A percentile compares a stretch with the other conserved stretches of the same genome.
Evolutionary conservation across 1,140 invertebrate species (phyloP).

Genomic region (Drosophila ercepeae): DNA sequence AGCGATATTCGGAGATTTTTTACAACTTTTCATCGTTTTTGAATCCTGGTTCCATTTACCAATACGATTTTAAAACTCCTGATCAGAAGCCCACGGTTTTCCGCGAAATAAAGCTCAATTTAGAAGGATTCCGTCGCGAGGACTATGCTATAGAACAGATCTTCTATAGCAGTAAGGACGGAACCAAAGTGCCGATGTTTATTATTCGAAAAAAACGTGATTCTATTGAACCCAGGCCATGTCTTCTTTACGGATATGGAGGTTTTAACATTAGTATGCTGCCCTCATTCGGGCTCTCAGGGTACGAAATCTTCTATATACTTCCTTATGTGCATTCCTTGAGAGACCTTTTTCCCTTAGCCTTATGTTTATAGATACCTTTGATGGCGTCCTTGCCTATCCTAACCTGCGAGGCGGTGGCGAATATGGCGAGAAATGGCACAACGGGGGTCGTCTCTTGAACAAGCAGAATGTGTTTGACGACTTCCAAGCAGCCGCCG

Average conservation of each 20-base stretch:
- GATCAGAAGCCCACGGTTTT: constrained; percentile 88
- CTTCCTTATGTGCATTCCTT: too few relatives aligned
- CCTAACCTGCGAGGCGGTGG: constrained; percentile 98
- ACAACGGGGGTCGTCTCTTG: constrained; percentile 94
- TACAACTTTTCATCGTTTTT: constrained; percentile 97
- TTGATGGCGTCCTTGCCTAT: constrained; percentile 94
- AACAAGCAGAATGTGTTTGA: constrained; percentile 99
- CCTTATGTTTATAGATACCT: constrained; percentile 95
- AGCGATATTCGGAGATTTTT: constrained; percentile 95
- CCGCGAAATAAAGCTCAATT: constrained; percentile 88
- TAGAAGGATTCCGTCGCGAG: constrained; percentile 92
- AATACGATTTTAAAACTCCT: constrained; percentile 90
- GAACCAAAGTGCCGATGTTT: constrained; percentile 98
- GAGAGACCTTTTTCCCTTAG: constrained; percentile 12
- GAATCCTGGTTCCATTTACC: constrained; percentile 94
- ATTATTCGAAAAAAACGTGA: constrained; percentile 93
- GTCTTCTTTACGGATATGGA: constrained; percentile 98
- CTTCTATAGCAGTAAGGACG: constrained; percentile 98
- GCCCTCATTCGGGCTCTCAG: constrained; percentile 88
- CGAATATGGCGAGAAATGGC: constrained; percentile 99
- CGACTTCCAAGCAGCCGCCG: constrained; percentile 97
- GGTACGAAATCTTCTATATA: constrained; percentile 15
- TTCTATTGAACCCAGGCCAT: constrained; percentile 87
- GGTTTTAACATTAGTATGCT: constrained; percentile 97
- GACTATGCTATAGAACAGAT: constrained; percentile 94